These are phyloP conservation scores for Antrozous pallidus DNA, from an alignment of 2,797 vertebrate species.

Conservation along the genomic window DNA sequence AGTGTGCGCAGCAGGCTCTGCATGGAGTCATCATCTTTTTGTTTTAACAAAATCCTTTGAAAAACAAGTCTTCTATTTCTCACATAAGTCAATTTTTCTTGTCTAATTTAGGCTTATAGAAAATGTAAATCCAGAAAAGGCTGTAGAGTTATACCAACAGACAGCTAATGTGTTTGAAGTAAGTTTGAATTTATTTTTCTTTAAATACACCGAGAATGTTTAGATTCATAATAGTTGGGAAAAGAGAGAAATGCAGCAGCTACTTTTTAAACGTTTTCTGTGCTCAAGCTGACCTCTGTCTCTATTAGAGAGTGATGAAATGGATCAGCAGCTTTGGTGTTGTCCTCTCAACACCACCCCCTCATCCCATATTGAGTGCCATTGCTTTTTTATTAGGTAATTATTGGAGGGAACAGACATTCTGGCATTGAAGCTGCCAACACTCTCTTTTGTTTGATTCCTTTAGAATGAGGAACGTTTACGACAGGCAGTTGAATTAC, in stretches of 20 bases:
- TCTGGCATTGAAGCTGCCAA: not conserved
- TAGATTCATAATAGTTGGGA: not conserved
- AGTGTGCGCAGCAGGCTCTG: slow-evolving; percentile 54
- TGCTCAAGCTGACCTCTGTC: not conserved
- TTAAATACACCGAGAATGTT: not conserved
- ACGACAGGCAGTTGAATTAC: slow-evolving; percentile 94
- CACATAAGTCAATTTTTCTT: slow-evolving; percentile 29
- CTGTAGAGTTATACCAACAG: slow-evolving; percentile 96
- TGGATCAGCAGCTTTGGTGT: not conserved
- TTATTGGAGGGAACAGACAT: not conserved
- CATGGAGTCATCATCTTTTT: not conserved
- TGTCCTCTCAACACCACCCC: not conserved
- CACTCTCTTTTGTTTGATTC: slow-evolving; percentile 24
- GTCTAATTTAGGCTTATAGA: slow-evolving; percentile 91
- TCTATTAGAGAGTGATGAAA: not conserved
- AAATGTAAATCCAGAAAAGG: slow-evolving; percentile 94
- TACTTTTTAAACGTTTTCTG: not conserved
- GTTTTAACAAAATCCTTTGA: not conserved
- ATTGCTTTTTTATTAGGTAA: not conserved
- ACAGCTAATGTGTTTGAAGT: slow-evolving; percentile 98
- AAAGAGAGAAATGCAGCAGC: not conserved
- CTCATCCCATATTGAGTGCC: no score
- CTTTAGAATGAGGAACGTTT: slow-evolving; percentile 96
- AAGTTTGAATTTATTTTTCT: slow-evolving; percentile 66
- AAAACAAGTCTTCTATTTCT: slow-evolving; percentile 14